These are phyloP conservation scores for Colaptes auratus DNA, from an alignment of 2,113 vertebrate species.

Conservation along the genomic window DNA sequence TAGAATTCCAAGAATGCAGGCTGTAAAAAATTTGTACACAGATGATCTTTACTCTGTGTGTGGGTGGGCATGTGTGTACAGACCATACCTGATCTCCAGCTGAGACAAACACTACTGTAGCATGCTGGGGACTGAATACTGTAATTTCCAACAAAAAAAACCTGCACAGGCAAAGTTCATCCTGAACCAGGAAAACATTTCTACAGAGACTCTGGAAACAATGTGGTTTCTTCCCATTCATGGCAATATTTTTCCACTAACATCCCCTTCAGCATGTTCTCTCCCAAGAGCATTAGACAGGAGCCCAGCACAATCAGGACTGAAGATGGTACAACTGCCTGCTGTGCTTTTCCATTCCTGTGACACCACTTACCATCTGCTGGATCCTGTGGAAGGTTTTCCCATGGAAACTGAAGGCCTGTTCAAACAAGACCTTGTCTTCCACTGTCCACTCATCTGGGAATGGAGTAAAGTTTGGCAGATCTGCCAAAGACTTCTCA, in stretches of 20 bases:
- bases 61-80: background rate
- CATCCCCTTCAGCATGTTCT: background rate
- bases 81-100: constrained; percentile 14
- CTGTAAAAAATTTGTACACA: constrained; percentile 3
- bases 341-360: background rate
- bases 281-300: background rate
- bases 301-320: background rate
- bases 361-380: constrained; percentile 87
- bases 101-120: background rate
- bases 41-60: background rate
- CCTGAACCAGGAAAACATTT: background rate
- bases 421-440: constrained; percentile 94
- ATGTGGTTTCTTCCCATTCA: background rate
- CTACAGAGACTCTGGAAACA: background rate
- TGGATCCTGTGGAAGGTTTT: constrained; percentile 97
- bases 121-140: background rate
- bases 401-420: constrained; percentile 96
- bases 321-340: background rate
- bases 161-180: background rate
- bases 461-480: constrained; percentile 96
- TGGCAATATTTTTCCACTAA: background rate
- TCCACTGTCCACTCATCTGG: constrained; percentile 98
- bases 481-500: constrained; percentile 93
- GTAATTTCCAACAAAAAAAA: background rate
- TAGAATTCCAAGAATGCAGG: constrained; percentile 19